Evolutionary conservation across 2,888 invertebrate genomes (phyloP), one percentile per base, ranked within the genome.

Genomic region (Xiphydria camelus): DNA sequence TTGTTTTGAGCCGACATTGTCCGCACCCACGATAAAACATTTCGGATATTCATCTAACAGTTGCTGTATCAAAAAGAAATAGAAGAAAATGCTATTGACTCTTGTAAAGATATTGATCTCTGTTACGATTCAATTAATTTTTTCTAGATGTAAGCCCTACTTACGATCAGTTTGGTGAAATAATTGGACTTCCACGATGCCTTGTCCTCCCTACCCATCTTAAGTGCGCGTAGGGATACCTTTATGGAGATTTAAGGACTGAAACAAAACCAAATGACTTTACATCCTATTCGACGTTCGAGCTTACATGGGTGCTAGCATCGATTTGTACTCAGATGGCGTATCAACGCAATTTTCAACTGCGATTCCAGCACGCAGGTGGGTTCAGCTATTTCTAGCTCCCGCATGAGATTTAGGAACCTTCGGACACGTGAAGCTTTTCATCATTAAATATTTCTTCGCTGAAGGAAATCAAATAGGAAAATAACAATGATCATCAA

Each of bases 121-220:
- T n/a, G n/a, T n/a, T n/a, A n/a, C n/a, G n/a, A 37, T 35, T 19
- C 2, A 29, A 9, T 22, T 12, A n/a, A n/a, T 22, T 17, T 12
- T 1, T 14, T 23, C 15, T n/a, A 29, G 31, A 15, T 6, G 5
- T 26, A 29, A 9, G 5, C 12, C 45, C 52, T 75, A 89, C 93
- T 88, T 84, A 95, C 94, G 70, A 95, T 89, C 64, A 99, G 87
- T 82, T 95, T 96, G 65, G 86, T 80, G 85, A 99, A 99, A 82
- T 97, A 99, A 78, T 91, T 94, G 53, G 94, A 85, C 83, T 99
- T 99, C 99, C 98, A 99, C 68, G 94, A 85, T 77, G 93, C 85
- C 83, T 94, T 96, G 91, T 98, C 98, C 96, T 96, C 98, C 94
- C 95, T 97, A 93, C 94, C 98, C 99, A 99, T 99, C 94, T 88